A percentile compares a stretch with the other conserved stretches of the same genome.
phyloP scores from a whole-genome alignment of 2,113 vertebrate genomes.

The Erythrolamprus reginae region DNA sequence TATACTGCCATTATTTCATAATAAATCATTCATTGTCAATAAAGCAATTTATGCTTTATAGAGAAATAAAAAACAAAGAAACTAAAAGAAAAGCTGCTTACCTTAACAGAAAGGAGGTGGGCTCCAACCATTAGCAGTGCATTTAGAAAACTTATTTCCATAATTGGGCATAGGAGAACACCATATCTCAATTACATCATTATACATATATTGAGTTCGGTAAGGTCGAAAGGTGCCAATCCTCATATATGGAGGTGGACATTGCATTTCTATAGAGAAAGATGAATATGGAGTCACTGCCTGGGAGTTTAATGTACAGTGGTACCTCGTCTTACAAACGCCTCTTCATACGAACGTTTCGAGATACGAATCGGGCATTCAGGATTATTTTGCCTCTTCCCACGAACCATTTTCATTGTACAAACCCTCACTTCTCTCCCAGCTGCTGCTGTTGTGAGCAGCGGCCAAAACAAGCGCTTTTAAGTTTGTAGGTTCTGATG shows the following conservation, averaged over 20 bases:
- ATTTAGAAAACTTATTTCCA: slow-evolving; percentile 3
- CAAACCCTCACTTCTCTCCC: too few relatives aligned
- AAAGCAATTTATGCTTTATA: neutral
- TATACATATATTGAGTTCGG: slow-evolving; percentile 2
- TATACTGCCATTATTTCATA: too few relatives aligned
- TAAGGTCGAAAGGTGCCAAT: slow-evolving; percentile 42
- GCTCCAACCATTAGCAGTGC: slow-evolving; percentile 30
- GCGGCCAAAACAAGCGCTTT: too few relatives aligned
- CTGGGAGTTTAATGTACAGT: too few relatives aligned
- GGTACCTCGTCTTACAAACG: too few relatives aligned
- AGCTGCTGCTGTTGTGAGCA: too few relatives aligned
- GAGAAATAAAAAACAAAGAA: neutral
- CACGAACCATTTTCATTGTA: too few relatives aligned
- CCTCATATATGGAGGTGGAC: slow-evolving; percentile 50
- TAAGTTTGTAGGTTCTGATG: too few relatives aligned
- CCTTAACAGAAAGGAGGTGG: slow-evolving; percentile 56
- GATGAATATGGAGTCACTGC: neutral
- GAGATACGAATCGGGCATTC: too few relatives aligned
- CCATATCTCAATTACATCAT: neutral
- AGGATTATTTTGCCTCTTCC: too few relatives aligned
- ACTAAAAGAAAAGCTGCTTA: slow-evolving; percentile 44
- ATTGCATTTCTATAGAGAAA: slow-evolving; percentile 50
- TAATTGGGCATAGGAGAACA: neutral
- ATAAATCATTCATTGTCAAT: neutral
- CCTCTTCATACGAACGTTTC: too few relatives aligned